Percentiles rank a stretch among this genome's conserved stretches.
phyloP scores from a whole-genome alignment of 2,888 invertebrate species.

The Mylabris sibirica region DNA sequence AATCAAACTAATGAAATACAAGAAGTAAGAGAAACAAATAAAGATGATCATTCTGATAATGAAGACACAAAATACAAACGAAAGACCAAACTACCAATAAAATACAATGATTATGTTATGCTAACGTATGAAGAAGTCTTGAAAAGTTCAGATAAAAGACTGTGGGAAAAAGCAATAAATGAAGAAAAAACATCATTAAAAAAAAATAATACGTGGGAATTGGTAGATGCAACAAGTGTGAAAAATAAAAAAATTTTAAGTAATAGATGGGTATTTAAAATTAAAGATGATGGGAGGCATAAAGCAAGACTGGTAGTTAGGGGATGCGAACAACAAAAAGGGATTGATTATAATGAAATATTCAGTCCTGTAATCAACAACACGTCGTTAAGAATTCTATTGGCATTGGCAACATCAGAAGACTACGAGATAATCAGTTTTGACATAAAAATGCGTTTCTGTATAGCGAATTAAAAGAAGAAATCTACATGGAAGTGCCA shows the following conservation, averaged over 20 bases:
- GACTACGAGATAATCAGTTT: constrained; percentile 32
- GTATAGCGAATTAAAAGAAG: constrained; percentile 36
- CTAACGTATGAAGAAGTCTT: constrained; percentile 37
- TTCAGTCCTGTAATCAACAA: constrained; percentile 38
- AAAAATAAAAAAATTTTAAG: constrained; percentile 26
- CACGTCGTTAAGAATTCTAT: constrained; percentile 31
- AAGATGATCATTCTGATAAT: too few species aligned
- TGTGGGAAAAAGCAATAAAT: constrained; percentile 38
- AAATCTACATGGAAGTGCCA: constrained; percentile 37
- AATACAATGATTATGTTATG: constrained; percentile 19
- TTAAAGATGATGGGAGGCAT: constrained; percentile 43
- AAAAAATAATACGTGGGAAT: constrained; percentile 40
- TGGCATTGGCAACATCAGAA: constrained; percentile 31
- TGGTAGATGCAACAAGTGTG: constrained; percentile 26
- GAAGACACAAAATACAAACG: too few species aligned
- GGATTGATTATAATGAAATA: constrained; percentile 39
- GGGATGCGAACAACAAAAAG: constrained; percentile 38
- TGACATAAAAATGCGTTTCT: constrained; percentile 43
- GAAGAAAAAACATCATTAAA: constrained; percentile 36
- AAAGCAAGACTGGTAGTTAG: constrained; percentile 47
- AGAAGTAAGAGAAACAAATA: too few species aligned
- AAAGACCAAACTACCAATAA: constrained; percentile 22
- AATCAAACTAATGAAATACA: constrained; percentile 24
- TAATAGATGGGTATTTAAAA: constrained; percentile 32
- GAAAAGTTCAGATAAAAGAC: constrained; percentile 23